Conservation (phyloP, 2,888 invertebrate genomes). For the Chloroclysta siterata region DNA sequence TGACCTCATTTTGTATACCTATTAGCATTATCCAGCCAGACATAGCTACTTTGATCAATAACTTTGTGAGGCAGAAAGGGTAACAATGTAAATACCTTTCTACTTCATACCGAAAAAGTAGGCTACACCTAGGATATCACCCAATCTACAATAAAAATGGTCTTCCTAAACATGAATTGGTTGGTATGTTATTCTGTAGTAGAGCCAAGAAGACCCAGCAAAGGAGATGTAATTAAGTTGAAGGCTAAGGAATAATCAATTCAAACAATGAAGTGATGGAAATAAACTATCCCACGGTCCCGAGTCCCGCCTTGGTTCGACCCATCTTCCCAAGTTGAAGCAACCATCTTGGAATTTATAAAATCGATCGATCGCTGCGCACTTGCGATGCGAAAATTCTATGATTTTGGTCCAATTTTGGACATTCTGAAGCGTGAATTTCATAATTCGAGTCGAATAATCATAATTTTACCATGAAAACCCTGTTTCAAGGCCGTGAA, state of each 20-base stretch:
- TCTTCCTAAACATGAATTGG: too few species aligned
- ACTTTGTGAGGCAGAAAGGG: neutral
- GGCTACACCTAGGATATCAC: neutral
- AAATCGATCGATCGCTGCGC: conserved; percentile 60
- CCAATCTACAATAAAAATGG: too few species aligned
- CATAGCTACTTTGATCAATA: neutral
- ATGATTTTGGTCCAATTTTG: neutral
- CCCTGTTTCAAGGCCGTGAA: conserved; percentile 50
- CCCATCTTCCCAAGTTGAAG: conserved; percentile 39
- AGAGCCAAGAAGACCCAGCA: neutral
- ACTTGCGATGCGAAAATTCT: conserved; percentile 22
- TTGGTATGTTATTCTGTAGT: neutral
- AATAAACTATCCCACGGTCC: conserved; percentile 55
- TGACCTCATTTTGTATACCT: conserved; percentile 27
- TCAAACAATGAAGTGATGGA: conserved; percentile 43
- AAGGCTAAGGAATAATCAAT: conserved; percentile 25
- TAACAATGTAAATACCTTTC: neutral
- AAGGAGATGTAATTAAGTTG: neutral
- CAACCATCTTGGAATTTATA: conserved; percentile 74
- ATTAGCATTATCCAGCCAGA: neutral
- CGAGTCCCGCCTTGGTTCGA: conserved; percentile 48
- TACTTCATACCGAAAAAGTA: neutral
- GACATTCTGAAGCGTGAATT: conserved; percentile 14
- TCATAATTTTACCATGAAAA: conserved; percentile 48
- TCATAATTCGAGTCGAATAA: conserved; percentile 32